Base-by-base conservation (phyloP, 92 coral and sea anemone species). In the Epizoanthus illoricatus region DNA sequence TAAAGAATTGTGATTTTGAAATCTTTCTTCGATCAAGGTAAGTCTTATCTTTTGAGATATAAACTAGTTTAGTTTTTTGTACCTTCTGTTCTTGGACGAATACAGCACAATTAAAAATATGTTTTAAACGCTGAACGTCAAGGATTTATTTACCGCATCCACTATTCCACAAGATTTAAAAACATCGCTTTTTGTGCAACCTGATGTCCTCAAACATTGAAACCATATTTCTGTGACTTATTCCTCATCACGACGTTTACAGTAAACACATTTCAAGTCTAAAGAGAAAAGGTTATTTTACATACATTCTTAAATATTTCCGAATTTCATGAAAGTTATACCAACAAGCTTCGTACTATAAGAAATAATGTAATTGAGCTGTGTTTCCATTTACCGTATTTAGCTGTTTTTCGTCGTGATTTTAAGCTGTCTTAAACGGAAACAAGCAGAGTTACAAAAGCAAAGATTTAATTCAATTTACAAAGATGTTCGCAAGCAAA, bases 1-100 rank as follows among this genome's bases (percentile, higher is more conserved):
- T 62, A 76, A 76, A 41, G 81, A 57, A 76, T 61, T 7, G 47
- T 60, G 58, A 61, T 33, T 75, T 33, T 28, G 2, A 40, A 40
- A 41, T 47, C 43, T 43, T 20, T 61, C 81, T 41, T 61, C 81
- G 2, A 16, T 76, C 43, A 56, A 76, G 81, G 81, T 76, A 76
- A 76, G 81, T 60, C 57, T 28, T n/a, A 61, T 76, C 65, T 45
- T 17, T 5, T 20, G 40, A 60, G 40, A 76, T 62, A 41, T 3
- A 76, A 8, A 20, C n/a, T n/a, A n/a, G n/a, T n/a, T 33, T 13
- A 61, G 33, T 11, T 24, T n/a, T 60, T 47, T 20, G 49, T 39
- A 16, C 40, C 13, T 39, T 15, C 73, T 15, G 73, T 41, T 68
- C n/a, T 39, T 18, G 12, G 42, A 43, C 73, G 42, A 68, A 39